Evolutionary conservation across 2,113 vertebrate genomes (phyloP).

Genomic region (Camelus bactrianus): DNA sequence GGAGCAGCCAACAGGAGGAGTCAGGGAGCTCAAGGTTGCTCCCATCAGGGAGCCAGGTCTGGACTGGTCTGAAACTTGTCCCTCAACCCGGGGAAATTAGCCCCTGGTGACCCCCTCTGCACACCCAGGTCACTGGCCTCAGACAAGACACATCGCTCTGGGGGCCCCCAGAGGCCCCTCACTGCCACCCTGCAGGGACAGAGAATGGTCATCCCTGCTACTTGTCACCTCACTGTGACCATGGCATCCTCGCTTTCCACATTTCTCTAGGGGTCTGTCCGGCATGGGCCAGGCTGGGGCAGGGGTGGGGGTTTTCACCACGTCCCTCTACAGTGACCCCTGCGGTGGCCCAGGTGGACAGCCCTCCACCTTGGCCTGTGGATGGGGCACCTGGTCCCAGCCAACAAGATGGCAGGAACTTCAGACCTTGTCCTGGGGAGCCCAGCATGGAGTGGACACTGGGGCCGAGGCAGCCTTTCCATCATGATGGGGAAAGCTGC

Average conservation of each 20-base stretch:
- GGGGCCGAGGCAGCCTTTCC: too few species aligned
- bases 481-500: background rate
- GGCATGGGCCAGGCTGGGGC: background rate
- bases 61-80: background rate
- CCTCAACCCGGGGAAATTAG: too few species aligned
- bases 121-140: background rate
- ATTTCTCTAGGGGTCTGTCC: background rate
- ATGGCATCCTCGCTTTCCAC: rapidly evolving
- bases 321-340: background rate
- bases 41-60: too few species aligned
- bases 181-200: too few species aligned
- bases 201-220: too few species aligned
- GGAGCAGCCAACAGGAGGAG: background rate
- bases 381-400: background rate
- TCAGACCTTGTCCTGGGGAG: too few species aligned
- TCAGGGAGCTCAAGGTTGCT: background rate
- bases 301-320: background rate
- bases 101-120: background rate
- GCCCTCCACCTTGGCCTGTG: too few species aligned
- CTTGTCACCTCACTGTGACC: background rate
- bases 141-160: too few species aligned
- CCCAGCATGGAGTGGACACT: too few species aligned
- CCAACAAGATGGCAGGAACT: background rate
- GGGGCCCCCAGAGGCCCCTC: too few species aligned
- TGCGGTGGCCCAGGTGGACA: background rate